Percentiles rank a stretch among this genome's conserved stretches.
Conservation (phyloP, 2,113 vertebrate genomes). For the Hyaena hyaena region DNA sequence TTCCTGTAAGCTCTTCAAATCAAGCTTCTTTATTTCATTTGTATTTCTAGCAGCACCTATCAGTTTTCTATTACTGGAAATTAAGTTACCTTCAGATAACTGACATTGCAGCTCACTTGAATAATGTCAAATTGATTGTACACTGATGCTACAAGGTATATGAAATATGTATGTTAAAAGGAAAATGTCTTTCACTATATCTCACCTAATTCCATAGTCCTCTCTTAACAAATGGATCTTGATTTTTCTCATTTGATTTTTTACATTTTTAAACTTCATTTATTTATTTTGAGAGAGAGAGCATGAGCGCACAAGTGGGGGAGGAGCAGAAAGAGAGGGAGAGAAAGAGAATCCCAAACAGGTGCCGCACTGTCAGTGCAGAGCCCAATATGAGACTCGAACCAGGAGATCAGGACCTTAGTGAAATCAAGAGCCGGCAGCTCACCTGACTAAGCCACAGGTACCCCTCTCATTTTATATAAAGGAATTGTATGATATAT, state of each 20-base stretch:
- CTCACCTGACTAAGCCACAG: too few species aligned
- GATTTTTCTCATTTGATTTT: background rate
- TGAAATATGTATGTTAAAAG: background rate
- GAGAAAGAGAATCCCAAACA: too few species aligned
- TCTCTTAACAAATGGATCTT: background rate
- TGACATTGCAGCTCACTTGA: background rate
- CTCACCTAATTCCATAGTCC: background rate
- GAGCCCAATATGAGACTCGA: too few species aligned
- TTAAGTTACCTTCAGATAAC: background rate
- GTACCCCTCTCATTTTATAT: background rate
- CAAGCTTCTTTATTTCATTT: constrained; percentile 31
- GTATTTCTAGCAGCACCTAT: background rate
- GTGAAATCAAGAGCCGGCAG: too few species aligned
- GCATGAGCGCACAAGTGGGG: too few species aligned
- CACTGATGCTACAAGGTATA: background rate
- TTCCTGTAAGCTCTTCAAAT: constrained; percentile 23
- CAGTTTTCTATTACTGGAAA: constrained; percentile 34
- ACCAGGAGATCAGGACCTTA: too few species aligned
- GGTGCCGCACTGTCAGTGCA: too few species aligned
- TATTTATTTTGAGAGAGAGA: too few species aligned
- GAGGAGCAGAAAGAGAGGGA: too few species aligned
- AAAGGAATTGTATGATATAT: background rate
- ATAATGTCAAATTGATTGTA: background rate
- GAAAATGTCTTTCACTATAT: background rate
- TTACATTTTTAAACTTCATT: too few species aligned